A percentile compares a stretch with the other conserved stretches of the same genome.
Evolutionary conservation across 2,888 invertebrate genomes (phyloP).

Genomic region (Nysson spinosus): DNA sequence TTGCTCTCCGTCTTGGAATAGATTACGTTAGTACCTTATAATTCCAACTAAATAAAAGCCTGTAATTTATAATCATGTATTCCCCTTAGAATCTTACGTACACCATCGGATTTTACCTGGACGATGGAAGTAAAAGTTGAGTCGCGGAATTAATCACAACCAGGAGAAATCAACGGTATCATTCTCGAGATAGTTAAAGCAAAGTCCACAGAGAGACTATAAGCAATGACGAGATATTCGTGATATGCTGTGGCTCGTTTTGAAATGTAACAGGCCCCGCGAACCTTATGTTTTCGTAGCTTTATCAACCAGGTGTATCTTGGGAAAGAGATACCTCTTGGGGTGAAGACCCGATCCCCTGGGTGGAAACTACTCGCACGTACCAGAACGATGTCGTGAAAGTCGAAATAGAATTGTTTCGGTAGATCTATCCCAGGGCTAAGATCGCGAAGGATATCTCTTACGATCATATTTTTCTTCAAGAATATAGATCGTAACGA

Average conservation of each 20-base stretch:
- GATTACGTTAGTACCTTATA: too few species aligned
- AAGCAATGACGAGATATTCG: slow-evolving; percentile 30
- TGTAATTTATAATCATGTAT: neutral
- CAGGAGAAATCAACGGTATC: slow-evolving; percentile 24
- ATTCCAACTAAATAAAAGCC: too few species aligned
- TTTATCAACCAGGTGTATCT: slow-evolving; percentile 58
- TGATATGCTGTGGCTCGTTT: slow-evolving; percentile 41
- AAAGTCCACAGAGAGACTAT: slow-evolving; percentile 11
- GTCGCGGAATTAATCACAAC: slow-evolving; percentile 7
- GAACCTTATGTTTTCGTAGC: slow-evolving; percentile 47
- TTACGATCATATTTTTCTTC: too few species aligned
- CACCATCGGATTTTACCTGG: neutral
- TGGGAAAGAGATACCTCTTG: slow-evolving; percentile 48
- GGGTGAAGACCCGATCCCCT: slow-evolving; percentile 41
- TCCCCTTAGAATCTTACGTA: neutral
- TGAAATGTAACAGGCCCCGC: slow-evolving; percentile 57
- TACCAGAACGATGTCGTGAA: slow-evolving; percentile 43
- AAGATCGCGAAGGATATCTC: neutral
- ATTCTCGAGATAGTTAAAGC: slow-evolving; percentile 13
- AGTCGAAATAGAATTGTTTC: slow-evolving; percentile 40
- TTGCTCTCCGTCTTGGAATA: neutral
- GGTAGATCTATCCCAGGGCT: neutral
- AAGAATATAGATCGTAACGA: too few species aligned
- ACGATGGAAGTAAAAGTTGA: neutral
- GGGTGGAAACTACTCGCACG: slow-evolving; percentile 48